Evolutionary conservation across 2,113 vertebrate species (phyloP).

Genomic region (Pteruthius melanotis): DNA sequence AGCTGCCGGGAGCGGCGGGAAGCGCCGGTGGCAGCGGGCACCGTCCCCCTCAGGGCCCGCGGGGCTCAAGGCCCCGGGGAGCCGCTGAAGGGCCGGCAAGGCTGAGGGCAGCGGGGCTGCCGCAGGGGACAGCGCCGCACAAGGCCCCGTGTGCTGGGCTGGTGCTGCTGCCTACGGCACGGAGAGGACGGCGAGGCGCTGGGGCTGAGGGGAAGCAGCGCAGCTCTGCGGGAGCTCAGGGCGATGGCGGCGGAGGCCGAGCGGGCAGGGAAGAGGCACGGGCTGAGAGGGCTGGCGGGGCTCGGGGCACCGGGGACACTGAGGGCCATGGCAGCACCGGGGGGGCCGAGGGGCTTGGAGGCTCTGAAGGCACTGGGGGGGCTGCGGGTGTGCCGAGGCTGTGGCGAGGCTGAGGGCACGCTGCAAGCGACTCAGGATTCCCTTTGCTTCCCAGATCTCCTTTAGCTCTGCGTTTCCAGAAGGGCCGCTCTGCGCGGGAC

Average conservation of each 20-base stretch:
- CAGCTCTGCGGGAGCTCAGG: neutral
- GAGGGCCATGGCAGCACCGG: neutral
- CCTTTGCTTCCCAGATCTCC: too few species aligned
- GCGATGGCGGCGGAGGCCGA: rapidly evolving
- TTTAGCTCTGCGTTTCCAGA: too few species aligned
- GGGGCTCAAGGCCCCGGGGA: neutral
- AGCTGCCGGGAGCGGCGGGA: neutral
- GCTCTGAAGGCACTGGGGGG: neutral
- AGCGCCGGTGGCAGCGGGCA: neutral
- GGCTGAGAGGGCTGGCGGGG: neutral
- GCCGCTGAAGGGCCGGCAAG: neutral
- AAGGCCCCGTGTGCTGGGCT: neutral
- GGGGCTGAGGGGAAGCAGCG: neutral
- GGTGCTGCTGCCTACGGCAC: neutral
- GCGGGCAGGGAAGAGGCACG: neutral
- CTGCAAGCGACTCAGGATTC: too few species aligned
- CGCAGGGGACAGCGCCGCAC: neutral
- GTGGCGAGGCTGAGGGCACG: neutral
- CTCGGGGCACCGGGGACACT: neutral
- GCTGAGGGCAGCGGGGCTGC: too few species aligned
- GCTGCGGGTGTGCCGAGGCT: neutral
- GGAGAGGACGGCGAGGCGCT: too few species aligned
- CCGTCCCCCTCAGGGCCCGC: too few species aligned
- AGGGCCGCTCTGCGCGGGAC: too few species aligned
- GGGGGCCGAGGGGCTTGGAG: neutral